A percentile compares a stretch with the other conserved stretches of the same genome.
Conservation (phyloP, 2,797 vertebrate genomes). For the Delichon dasypus region DNA sequence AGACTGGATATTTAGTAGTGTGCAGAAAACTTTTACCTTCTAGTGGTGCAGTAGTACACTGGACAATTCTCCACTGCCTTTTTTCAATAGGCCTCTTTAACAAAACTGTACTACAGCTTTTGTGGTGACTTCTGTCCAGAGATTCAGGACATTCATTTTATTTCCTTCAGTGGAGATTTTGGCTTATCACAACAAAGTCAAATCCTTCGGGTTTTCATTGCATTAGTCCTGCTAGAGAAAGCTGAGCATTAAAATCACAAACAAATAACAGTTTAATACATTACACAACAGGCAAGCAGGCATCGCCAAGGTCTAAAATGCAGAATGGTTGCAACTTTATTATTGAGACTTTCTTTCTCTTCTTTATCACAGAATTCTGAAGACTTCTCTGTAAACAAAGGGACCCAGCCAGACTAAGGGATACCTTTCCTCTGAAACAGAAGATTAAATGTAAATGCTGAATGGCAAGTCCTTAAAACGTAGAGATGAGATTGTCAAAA, state of each 20-base stretch:
- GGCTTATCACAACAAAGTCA: conserved; percentile 21
- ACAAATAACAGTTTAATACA: not conserved
- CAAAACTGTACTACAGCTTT: not conserved
- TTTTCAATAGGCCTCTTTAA: not conserved
- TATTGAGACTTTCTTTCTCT: not conserved
- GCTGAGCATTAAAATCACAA: not conserved
- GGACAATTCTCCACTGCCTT: not conserved
- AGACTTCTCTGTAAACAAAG: not conserved
- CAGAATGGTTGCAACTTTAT: not conserved
- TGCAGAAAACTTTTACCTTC: not conserved
- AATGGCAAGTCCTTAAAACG: not conserved
- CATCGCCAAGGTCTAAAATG: not conserved
- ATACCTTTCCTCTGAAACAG: not conserved
- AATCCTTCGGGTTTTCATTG: not conserved
- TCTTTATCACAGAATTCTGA: not conserved
- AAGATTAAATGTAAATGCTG: not conserved
- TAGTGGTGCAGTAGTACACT: not conserved
- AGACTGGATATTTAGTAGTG: not conserved
- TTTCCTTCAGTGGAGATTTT: conserved; percentile 16
- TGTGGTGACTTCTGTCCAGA: not conserved
- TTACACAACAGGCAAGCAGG: not conserved
- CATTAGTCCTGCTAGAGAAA: not conserved
- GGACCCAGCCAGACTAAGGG: not conserved
- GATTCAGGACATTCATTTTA: conserved; percentile 46
- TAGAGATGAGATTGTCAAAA: not conserved